Conservation (phyloP, 2,113 vertebrate genomes). For the Chionomys nivalis region DNA sequence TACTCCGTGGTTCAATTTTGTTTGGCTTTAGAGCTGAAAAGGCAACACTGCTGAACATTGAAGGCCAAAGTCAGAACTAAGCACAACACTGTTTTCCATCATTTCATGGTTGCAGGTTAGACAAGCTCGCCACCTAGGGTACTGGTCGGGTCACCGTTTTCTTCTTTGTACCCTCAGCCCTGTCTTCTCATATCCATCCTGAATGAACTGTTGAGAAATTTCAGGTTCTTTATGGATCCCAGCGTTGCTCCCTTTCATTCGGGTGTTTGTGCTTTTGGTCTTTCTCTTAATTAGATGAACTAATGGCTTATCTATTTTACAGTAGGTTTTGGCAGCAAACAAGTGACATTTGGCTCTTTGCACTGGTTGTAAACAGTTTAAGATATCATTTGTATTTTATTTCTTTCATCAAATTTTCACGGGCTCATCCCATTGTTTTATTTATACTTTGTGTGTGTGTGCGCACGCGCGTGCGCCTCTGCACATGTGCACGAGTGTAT, state of each 20-base stretch:
- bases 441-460: background rate
- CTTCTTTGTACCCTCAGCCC: background rate
- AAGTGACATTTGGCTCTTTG: background rate
- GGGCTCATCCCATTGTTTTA: background rate
- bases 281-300: conserved; percentile 3
- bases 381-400: background rate
- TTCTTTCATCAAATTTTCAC: background rate
- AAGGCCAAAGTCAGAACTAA: background rate
- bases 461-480: background rate
- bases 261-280: background rate
- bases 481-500: background rate
- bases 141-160: background rate
- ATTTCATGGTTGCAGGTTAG: background rate
- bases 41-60: background rate
- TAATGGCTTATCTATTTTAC: background rate
- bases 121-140: background rate
- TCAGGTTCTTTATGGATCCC: background rate
- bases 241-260: background rate
- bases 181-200: background rate
- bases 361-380: background rate
- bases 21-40: background rate
- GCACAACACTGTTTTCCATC: background rate
- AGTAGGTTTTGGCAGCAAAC: background rate
- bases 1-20: background rate
- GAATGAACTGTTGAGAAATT: background rate